A percentile compares a stretch with the other conserved stretches of the same genome.
Evolutionary conservation across 2,797 vertebrate genomes (phyloP).

Genomic region (Aulostomus chinensis): DNA sequence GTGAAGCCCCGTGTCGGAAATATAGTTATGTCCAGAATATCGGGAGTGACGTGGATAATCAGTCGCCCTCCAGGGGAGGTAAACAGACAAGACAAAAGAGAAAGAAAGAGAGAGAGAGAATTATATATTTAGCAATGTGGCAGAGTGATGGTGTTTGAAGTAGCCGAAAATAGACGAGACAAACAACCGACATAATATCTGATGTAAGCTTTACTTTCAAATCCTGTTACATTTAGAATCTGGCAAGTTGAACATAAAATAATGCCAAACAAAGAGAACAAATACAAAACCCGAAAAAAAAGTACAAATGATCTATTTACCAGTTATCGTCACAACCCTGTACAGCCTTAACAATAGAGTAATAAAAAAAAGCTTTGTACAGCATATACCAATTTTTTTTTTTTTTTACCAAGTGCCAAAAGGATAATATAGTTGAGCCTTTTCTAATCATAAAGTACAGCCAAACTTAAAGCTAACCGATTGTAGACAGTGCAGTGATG

Average conservation of each 20-base stretch:
- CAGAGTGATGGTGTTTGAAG: not conserved
- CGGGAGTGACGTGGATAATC: no score
- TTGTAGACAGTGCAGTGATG: slow-evolving; percentile 83
- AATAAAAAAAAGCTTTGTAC: slow-evolving; percentile 98
- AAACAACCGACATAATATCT: slow-evolving; percentile 75
- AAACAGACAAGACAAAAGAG: no score
- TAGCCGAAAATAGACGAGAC: slow-evolving; percentile 38
- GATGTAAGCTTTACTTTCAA: slow-evolving; percentile 99
- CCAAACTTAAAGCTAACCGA: slow-evolving; percentile 79
- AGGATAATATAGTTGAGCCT: slow-evolving; percentile 78
- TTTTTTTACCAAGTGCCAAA: slow-evolving; percentile 86
- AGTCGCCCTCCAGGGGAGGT: no score
- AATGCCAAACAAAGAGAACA: slow-evolving; percentile 81
- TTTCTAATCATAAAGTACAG: slow-evolving; percentile 84
- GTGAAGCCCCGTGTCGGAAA: no score
- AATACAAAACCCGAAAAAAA: slow-evolving; percentile 82
- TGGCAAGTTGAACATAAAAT: slow-evolving; percentile 97
- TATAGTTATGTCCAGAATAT: no score
- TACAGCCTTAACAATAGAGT: slow-evolving; percentile 96
- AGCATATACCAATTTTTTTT: slow-evolving; percentile 96
- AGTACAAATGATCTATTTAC: slow-evolving; percentile 89
- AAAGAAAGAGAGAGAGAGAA: no score
- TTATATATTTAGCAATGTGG: no score
- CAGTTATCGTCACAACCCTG: slow-evolving; percentile 99
- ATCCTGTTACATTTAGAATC: slow-evolving; percentile 99